Evolutionary conservation across 2,888 invertebrate genomes (phyloP), one percentile per base, ranked within the genome.

Genomic region (Pherbina coryleti): DNA sequence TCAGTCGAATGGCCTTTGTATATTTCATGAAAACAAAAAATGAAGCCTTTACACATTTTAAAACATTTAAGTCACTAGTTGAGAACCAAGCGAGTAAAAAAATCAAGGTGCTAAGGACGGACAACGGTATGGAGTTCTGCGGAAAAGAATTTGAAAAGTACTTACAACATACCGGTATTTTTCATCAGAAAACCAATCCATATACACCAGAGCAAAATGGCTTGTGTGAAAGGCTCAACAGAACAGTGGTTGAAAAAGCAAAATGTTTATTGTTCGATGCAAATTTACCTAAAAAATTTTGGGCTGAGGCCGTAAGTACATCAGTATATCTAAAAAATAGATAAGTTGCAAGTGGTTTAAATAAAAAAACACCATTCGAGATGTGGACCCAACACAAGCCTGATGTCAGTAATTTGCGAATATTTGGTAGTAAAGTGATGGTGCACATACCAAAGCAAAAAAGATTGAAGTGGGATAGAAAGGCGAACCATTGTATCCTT

Each of bases 11-110:
- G 31, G 31, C 31, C 31, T 31, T 31, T 31, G 31, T 71, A 37
- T 60, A 73, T 57, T 25, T 77, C n/a, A 34, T 76, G n/a, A 76
- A 55, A 72, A 28, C 22, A 9, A 78, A 78, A 60, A 66, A 72
- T 22, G 73, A 79, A 28, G 73, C 69, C 0, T 69, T 76, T 60
- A 9, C 66, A 37, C n/a, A 60, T 28, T 79, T 79, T 37, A 72
- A 73, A 67, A 9, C 31, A 31, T 76, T 72, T 37, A 79, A 76
- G 49, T 31, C 44, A 17, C 25, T 57, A 28, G 79, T 76, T 7
- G 67, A 78, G 14, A 76, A 76, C 57, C 74, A 76, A 49, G 72
- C 64, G 17, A 60, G 49, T 17, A 60, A 67, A 22, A 72, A 69
- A 53, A 76, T 79, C 14, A 73, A 79, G 55, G 31, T 22, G 1